Evolutionary conservation across 2,797 vertebrate species (phyloP), one percentile per base, ranked within the genome.

Genomic region (Argentina silus): DNA sequence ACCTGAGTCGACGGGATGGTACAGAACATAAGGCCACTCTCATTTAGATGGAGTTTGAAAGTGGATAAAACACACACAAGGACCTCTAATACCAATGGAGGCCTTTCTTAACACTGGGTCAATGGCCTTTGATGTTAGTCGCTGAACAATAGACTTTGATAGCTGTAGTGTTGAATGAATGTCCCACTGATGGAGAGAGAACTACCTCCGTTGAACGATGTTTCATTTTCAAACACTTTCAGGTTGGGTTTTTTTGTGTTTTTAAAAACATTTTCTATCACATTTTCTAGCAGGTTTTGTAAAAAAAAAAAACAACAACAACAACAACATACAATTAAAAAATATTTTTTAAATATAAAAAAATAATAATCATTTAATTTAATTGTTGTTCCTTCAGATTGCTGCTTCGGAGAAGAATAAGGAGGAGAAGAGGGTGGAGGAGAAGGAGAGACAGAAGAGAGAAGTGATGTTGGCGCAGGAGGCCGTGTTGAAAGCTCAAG

Each of bases 1-100:
- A 23, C 70, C 63, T 17, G 1, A 78, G 64, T 75, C 83, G 84
- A 88, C 81, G 83, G 82, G 83, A 88, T 81, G 88, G 85, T 73
- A 63, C 50, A 77, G 83, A 79, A 86, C 88, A 86, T 56, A 75
- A 79, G 70, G 51, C 76, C 78, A 75, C 78, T 86, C 78, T 43
- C 11, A 86, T 57, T 73, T 75, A 84, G 73, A 80, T 45, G 62
- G 81, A 85, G 56, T 81, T 80, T 78, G 69, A 83, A 83, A 78
- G 76, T 50, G 59, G 76, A 57, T 51, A 43, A 72, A 80, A 76
- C 14, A 66, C 71, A 78, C 76, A 83, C 79, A 84, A 82, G 72
- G 50, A 67, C 78, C 81, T 84, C 84, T 68, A 57, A 72, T 81
- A 85, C 85, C 76, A 75, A 77, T 43, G 48, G 66, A 42, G 64